Evolutionary conservation across 2,113 vertebrate genomes (phyloP).

Genomic region (Heterotilapia buettikoferi): DNA sequence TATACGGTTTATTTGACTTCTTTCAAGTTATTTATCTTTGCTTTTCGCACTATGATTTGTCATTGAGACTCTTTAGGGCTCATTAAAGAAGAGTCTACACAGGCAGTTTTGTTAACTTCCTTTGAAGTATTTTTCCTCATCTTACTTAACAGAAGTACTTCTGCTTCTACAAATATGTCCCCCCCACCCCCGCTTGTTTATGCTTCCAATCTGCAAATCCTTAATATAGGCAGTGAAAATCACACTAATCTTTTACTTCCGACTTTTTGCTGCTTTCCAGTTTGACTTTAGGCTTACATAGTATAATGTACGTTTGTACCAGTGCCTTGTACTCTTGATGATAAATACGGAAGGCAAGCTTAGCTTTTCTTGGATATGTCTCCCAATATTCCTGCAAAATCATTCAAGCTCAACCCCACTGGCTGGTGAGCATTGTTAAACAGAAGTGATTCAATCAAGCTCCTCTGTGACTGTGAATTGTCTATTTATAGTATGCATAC

Average conservation of each 20-base stretch:
- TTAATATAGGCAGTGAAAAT: neutral
- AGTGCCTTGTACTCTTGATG: neutral
- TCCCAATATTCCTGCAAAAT: neutral
- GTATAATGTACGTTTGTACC: neutral
- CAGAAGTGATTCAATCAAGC: neutral
- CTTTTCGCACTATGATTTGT: neutral
- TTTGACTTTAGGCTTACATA: neutral
- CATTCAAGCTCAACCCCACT: neutral
- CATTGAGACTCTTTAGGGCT: neutral
- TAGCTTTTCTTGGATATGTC: neutral
- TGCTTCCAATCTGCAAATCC: neutral
- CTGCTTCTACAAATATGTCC: neutral
- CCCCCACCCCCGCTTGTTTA: fast-evolving
- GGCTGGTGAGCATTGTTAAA: neutral
- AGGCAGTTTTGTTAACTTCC: neutral
- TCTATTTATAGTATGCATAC: neutral
- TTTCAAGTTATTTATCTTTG: neutral
- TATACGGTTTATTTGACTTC: neutral
- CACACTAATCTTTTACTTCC: fast-evolving
- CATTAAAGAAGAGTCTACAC: neutral
- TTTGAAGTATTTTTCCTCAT: neutral
- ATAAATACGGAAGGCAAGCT: neutral
- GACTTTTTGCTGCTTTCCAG: neutral
- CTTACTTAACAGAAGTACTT: neutral
- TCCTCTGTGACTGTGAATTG: neutral